These are phyloP conservation scores for Amblyornis subalaris DNA, from an alignment of 2,113 vertebrate species.

Conservation along the genomic window DNA sequence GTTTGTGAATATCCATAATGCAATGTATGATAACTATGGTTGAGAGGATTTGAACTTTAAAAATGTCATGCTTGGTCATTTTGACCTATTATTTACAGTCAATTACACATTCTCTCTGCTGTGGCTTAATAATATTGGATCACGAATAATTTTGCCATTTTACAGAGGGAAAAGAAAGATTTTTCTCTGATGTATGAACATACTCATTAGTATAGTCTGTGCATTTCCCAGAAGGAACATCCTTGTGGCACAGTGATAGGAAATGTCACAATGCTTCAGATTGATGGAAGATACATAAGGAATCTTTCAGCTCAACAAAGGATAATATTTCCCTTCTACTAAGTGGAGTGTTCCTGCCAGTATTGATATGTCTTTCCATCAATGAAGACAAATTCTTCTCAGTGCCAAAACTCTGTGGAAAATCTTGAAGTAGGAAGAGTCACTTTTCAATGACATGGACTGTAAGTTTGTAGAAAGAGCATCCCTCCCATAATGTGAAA, in stretches of 20 bases:
- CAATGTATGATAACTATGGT: neutral
- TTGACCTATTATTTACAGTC: constrained; percentile 46
- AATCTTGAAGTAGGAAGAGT: neutral
- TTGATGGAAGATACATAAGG: neutral
- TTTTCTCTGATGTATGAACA: neutral
- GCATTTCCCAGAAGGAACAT: constrained; percentile 41
- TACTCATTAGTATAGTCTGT: neutral
- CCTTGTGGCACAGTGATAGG: neutral
- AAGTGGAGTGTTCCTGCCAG: neutral
- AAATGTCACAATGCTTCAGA: constrained; percentile 21
- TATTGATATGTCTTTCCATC: neutral
- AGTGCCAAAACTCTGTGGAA: neutral
- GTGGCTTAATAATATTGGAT: neutral
- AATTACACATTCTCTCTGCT: constrained; percentile 4
- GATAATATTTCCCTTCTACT: constrained; percentile 31
- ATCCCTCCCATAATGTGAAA: neutral
- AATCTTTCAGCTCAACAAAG: constrained; percentile 23
- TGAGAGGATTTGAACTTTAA: constrained; percentile 46
- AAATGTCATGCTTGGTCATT: constrained; percentile 39
- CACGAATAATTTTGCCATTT: constrained; percentile 20
- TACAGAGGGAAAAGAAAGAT: neutral
- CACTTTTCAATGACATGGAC: neutral
- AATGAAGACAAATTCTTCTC: neutral
- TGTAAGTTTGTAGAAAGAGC: neutral
- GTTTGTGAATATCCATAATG: neutral